phyloP scores from a whole-genome alignment of 2,113 vertebrate species.

The Romanogobio albipinnatus region DNA sequence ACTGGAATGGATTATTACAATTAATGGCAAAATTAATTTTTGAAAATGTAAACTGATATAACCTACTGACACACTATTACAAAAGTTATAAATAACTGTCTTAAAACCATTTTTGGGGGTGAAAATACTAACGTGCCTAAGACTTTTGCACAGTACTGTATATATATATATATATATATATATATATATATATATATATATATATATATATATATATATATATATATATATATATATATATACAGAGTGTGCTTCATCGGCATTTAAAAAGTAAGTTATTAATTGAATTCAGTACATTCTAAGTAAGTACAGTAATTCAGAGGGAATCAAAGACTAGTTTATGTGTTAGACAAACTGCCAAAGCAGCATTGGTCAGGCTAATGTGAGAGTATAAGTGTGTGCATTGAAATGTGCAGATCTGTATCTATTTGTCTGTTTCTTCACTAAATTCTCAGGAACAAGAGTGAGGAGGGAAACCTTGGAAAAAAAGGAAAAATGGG shows the following conservation, averaged over 20 bases:
- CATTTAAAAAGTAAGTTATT: background rate
- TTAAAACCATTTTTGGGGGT: too few species aligned
- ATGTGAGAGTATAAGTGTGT: background rate
- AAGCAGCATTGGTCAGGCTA: background rate
- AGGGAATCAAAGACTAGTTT: background rate
- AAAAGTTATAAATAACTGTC: too few species aligned
- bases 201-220: too few species aligned
- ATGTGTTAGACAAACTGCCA: background rate
- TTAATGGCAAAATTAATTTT: too few species aligned
- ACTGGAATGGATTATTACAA: too few species aligned
- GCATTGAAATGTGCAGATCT: background rate
- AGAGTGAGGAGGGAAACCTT: background rate
- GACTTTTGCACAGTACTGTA: too few species aligned
- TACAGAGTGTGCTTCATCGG: background rate
- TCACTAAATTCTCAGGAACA: background rate
- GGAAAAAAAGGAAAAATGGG: background rate
- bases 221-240: too few species aligned
- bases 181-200: too few species aligned
- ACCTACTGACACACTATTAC: too few species aligned
- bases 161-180: too few species aligned
- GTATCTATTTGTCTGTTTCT: background rate
- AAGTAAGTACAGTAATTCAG: background rate
- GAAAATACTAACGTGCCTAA: too few species aligned
- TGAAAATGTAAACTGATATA: too few species aligned
- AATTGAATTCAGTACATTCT: background rate